These are phyloP conservation scores for Hemistola chrysoprasaria DNA, from an alignment of 2,888 invertebrate genomes.

Conservation along the genomic window DNA sequence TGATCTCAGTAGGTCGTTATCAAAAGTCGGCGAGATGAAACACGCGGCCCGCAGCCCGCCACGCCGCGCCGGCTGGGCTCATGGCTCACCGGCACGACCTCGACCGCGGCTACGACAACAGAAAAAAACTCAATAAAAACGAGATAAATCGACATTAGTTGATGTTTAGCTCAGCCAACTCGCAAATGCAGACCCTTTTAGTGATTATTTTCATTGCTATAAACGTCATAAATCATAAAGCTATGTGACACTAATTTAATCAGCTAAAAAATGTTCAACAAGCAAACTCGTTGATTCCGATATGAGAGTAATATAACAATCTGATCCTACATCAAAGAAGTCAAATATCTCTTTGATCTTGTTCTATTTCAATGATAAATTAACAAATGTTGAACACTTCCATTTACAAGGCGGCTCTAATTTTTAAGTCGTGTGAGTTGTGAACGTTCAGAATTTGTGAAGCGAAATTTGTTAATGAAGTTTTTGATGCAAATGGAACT, in stretches of 20 bases:
- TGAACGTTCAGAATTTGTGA: constrained; percentile 44
- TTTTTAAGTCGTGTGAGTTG: constrained; percentile 42
- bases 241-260: too few species aligned
- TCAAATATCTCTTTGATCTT: constrained; percentile 64
- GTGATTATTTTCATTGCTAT: too few species aligned
- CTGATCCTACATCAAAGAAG: constrained; percentile 62
- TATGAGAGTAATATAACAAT: constrained; percentile 33
- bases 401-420: constrained; percentile 57
- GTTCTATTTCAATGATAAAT: constrained; percentile 60
- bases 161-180: constrained; percentile 18
- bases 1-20: constrained; percentile 50
- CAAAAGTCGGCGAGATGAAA: constrained; percentile 50
- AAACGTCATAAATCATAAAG: too few species aligned
- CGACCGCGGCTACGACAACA: constrained; percentile 42
- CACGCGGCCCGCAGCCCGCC: constrained; percentile 26
- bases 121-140: constrained; percentile 35
- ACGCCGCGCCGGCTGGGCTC: constrained; percentile 35
- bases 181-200: constrained; percentile 2
- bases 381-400: constrained; percentile 52
- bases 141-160: constrained; percentile 36
- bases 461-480: constrained; percentile 57
- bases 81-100: constrained; percentile 32
- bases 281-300: constrained; percentile 20
- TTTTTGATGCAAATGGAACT: constrained; percentile 58
- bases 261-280: too few species aligned